Evolutionary conservation across 2,888 invertebrate genomes (phyloP).

Genomic region (Leucophora obtusa): DNA sequence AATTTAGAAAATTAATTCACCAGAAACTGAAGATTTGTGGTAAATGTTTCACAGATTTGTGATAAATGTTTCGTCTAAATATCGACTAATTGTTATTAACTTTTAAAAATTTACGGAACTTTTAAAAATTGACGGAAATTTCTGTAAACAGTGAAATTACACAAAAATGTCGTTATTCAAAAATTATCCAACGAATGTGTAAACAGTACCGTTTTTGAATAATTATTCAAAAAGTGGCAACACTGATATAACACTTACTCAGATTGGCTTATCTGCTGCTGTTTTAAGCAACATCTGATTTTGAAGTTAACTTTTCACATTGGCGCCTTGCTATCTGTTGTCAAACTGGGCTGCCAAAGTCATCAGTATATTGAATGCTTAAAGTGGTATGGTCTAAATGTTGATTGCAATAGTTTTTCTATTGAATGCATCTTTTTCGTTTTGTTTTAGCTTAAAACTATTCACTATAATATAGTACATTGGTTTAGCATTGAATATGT

Average conservation of each 20-base stretch:
- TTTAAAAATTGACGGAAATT: too few relatives aligned
- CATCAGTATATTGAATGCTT: constrained; percentile 17
- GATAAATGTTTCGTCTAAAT: too few relatives aligned
- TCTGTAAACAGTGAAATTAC: too few relatives aligned
- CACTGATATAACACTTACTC: not conserved
- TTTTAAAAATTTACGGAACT: too few relatives aligned
- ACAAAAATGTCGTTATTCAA: too few relatives aligned
- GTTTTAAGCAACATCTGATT: constrained; percentile 18
- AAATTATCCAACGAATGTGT: too few relatives aligned
- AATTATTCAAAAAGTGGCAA: too few relatives aligned
- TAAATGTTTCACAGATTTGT: too few relatives aligned
- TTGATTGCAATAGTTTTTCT: not conserved
- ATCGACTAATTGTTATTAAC: too few relatives aligned
- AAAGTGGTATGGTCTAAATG: not conserved
- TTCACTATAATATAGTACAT: not conserved
- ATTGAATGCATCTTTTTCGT: not conserved
- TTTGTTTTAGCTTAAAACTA: not conserved
- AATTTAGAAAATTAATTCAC: too few relatives aligned
- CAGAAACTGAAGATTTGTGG: too few relatives aligned
- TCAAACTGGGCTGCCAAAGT: constrained; percentile 39
- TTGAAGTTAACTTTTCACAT: constrained; percentile 23
- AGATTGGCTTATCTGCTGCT: constrained; percentile 1
- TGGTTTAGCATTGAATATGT: constrained; percentile 38
- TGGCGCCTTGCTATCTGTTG: constrained; percentile 43
- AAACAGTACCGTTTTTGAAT: too few relatives aligned